A percentile compares a stretch with the other conserved stretches of the same genome.
These are phyloP conservation scores for Eupithecia inturbata DNA, from an alignment of 2,888 invertebrate genomes.

Conservation along the genomic window DNA sequence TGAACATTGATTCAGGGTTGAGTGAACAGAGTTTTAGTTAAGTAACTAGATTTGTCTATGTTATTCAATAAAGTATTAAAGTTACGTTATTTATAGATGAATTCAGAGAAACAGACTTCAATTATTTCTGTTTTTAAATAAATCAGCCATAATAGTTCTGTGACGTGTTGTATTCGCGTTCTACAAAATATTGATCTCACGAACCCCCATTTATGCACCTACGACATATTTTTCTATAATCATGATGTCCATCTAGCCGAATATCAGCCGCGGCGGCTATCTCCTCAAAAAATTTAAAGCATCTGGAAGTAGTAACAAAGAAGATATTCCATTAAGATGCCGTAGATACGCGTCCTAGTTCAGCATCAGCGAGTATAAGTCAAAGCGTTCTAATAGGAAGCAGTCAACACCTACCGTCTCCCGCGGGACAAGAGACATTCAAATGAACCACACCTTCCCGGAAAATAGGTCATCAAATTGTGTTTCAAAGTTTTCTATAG, in stretches of 20 bases:
- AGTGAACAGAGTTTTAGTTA: neutral
- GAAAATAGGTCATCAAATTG: slow-evolving; percentile 36
- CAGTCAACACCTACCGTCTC: slow-evolving; percentile 1
- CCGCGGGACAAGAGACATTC: slow-evolving; percentile 9
- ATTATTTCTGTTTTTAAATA: neutral
- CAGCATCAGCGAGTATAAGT: slow-evolving; percentile 36
- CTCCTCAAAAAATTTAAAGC: neutral
- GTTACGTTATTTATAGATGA: neutral
- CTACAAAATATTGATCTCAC: neutral
- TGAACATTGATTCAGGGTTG: slow-evolving; percentile 10
- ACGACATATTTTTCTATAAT: neutral
- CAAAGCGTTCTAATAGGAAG: slow-evolving; percentile 29
- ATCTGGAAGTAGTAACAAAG: neutral
- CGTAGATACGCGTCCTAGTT: slow-evolving; percentile 18
- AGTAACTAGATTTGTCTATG: neutral
- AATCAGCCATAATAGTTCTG: too few relatives aligned
- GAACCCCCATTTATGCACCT: neutral
- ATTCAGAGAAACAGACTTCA: neutral
- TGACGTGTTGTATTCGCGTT: too few relatives aligned
- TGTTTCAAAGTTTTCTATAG: slow-evolving; percentile 30
- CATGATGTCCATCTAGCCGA: neutral
- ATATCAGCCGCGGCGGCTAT: neutral
- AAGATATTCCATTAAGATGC: neutral
- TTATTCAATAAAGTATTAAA: neutral
- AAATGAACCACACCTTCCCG: slow-evolving; percentile 8